These are phyloP conservation scores for Diprion similis DNA, from an alignment of 1,140 invertebrate species.

Conservation along the genomic window DNA sequence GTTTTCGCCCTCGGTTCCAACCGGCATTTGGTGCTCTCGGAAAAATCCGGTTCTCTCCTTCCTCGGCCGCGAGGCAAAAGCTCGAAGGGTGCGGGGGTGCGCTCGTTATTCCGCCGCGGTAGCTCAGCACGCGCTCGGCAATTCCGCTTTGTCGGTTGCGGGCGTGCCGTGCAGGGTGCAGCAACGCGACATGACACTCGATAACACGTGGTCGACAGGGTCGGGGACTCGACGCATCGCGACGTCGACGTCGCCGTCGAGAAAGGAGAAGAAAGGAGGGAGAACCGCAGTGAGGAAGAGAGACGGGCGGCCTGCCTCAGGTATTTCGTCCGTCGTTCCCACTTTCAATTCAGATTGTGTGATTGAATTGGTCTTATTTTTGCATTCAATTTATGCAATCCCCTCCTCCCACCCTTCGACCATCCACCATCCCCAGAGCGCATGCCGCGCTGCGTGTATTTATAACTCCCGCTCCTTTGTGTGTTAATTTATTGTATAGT, in stretches of 20 bases:
- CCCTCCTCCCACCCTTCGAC: constrained; percentile 18
- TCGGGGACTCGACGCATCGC: not conserved
- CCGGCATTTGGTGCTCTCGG: no score
- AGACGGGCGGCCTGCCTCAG: constrained; percentile 19
- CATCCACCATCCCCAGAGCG: not conserved
- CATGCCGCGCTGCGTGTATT: constrained; percentile 32
- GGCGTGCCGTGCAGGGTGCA: no score
- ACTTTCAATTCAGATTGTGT: constrained; percentile 60
- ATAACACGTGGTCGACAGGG: not conserved
- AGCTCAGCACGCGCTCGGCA: no score
- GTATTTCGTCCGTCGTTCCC: constrained; percentile 29
- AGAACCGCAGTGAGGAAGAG: not conserved
- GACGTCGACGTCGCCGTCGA: not conserved
- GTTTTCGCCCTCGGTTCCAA: no score
- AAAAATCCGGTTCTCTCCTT: no score
- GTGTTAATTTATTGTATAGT: constrained; percentile 55
- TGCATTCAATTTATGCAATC: constrained; percentile 55
- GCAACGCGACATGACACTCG: no score
- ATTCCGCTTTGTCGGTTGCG: no score
- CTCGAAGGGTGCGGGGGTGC: no score
- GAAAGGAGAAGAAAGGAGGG: not conserved
- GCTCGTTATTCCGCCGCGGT: no score
- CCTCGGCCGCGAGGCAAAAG: no score
- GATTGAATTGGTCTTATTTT: constrained; percentile 45
- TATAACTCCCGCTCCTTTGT: constrained; percentile 58